Evolutionary conservation across 1,140 invertebrate species (phyloP), one percentile per base, ranked within the genome.

Genomic region (Sesamia nonagrioides): DNA sequence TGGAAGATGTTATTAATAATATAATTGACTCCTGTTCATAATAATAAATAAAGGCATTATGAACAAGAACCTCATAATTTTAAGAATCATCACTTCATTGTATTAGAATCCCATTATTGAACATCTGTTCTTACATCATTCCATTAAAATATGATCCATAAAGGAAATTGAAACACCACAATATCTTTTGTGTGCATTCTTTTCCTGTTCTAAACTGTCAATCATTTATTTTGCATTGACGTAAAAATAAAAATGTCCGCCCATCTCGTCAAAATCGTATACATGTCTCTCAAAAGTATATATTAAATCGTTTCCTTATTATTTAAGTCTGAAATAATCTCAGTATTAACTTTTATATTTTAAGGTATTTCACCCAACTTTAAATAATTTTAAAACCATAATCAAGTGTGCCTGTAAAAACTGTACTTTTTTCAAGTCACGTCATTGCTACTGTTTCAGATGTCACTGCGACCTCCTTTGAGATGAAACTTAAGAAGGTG

Each of bases 401-500:
- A 11, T 74, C 37, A 63, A 40, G 33, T 50, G 45, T 48, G 58
- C 15, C 18, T 58, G 18, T 42, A 54, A 63, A 76, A 75, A 48
- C 37, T 71, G 3, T 45, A 71, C 35, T 13, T 52, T 50, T 80
- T 79, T 72, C 66, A 76, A 80, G 73, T 74, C 21, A 74, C 11
- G 33, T 56, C 63, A 74, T 61, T 77, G 85, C 84, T 89, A 87
- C 85, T 88, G 84, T 87, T 84, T 86, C 60, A 81, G 82, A 85
- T 85, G 71, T 79, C 74, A 84, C 84, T 69, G 56, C 90, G 90
- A 94, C 91, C 92, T 92, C 91, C 91, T 91, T 89, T 89, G 90
- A 91, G 91, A 86, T 89, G 92, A 85, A 94, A 94, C 85, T 79
- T 86, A 86, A 94, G 89, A 78, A 88, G 88, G 69, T 86, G 84